These are phyloP conservation scores for Heliothis virescens DNA, from an alignment of 1,140 invertebrate genomes.

Conservation along the genomic window DNA sequence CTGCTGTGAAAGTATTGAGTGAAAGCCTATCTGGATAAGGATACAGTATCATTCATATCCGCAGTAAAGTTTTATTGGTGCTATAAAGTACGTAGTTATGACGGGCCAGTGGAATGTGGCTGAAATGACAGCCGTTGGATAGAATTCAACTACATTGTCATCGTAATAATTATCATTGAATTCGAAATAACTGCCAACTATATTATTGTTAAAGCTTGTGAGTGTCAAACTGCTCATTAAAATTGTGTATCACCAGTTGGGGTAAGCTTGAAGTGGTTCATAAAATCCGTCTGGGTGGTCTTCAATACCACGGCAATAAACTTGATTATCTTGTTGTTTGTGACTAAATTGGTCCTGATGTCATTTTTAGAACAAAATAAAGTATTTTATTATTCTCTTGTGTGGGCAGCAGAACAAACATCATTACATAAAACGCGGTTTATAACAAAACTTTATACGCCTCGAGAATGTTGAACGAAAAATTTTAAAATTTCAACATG, in stretches of 20 bases:
- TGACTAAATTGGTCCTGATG: background rate
- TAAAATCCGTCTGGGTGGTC: slow-evolving; percentile 27
- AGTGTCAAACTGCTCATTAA: background rate
- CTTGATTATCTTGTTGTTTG: slow-evolving; percentile 11
- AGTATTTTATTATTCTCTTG: background rate
- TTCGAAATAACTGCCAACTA: too few species aligned
- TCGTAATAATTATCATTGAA: slow-evolving; percentile 19
- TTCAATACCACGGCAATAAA: background rate
- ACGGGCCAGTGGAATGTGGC: background rate
- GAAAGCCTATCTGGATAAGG: background rate
- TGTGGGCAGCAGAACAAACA: background rate
- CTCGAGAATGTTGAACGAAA: background rate
- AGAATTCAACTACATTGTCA: slow-evolving; percentile 12
- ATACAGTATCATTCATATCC: background rate
- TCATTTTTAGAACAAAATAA: slow-evolving; percentile 1
- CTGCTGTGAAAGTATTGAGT: slow-evolving; percentile 3
- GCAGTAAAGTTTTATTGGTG: background rate
- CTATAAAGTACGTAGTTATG: slow-evolving; percentile 11
- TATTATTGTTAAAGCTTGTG: background rate
- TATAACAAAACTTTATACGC: background rate
- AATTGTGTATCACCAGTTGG: background rate
- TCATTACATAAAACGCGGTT: background rate
- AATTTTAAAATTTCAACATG: slow-evolving; percentile 4
- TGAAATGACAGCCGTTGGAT: slow-evolving; percentile 1
- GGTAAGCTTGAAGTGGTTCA: background rate